phyloP scores from a whole-genome alignment of 2,113 vertebrate species.

The Protobothrops flavoviridis region DNA sequence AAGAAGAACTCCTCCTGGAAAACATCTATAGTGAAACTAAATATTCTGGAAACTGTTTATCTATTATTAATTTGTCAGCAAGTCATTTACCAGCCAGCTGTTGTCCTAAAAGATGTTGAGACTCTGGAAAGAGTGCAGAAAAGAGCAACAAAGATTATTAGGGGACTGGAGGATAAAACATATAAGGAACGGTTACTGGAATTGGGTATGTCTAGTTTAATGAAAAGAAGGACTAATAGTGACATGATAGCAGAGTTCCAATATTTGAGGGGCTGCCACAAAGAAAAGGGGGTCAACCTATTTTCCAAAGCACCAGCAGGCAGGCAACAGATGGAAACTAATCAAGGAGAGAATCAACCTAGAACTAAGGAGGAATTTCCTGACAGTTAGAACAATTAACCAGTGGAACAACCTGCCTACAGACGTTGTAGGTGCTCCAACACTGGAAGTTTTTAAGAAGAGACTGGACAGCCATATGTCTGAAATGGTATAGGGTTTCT shows the following conservation, averaged over 20 bases:
- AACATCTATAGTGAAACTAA: constrained; percentile 62
- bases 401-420: neutral
- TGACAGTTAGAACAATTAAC: no score
- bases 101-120: neutral
- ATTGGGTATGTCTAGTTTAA: no score
- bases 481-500: neutral
- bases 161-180: no score
- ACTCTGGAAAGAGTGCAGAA: neutral
- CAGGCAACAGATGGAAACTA: neutral
- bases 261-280: neutral
- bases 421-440: neutral
- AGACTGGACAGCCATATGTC: neutral
- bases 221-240: neutral
- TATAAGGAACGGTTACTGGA: no score
- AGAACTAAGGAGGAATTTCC: neutral
- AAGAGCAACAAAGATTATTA: no score
- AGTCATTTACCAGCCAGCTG: constrained; percentile 12
- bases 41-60: constrained; percentile 41
- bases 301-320: neutral
- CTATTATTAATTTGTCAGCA: constrained; percentile 40
- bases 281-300: neutral
- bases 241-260: neutral
- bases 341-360: neutral
- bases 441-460: neutral
- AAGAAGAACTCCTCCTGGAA: constrained; percentile 66